Percentiles rank a stretch among this genome's conserved stretches.
Conservation (phyloP, 1,140 invertebrate genomes). For the Archegozetes longisetosus region DNA sequence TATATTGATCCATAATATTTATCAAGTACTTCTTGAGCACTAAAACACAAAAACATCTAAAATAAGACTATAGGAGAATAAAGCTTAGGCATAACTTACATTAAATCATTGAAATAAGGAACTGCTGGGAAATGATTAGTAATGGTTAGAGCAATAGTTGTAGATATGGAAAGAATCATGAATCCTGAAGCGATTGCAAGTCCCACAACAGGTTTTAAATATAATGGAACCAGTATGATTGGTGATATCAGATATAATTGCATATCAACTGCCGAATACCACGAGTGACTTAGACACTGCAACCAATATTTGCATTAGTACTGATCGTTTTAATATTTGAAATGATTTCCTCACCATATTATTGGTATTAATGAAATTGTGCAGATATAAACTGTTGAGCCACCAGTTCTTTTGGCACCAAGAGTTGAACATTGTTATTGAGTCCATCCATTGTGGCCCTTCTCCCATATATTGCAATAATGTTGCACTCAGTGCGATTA, state of each 20-base stretch:
- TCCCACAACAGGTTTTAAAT: conserved; percentile 17
- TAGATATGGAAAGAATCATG: conserved; percentile 12
- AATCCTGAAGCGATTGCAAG: conserved; percentile 1
- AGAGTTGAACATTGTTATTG: conserved; percentile 21
- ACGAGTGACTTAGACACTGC: conserved; percentile 28
- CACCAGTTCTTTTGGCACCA: conserved; percentile 26
- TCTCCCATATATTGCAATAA: conserved; percentile 20
- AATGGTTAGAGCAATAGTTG: conserved; percentile 19
- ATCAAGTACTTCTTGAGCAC: conserved; percentile 20
- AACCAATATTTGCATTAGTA: conserved; percentile 11
- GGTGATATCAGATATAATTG: conserved; percentile 28
- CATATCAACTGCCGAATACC: conserved; percentile 29
- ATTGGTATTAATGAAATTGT: conserved; percentile 24
- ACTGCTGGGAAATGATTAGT: conserved; percentile 22
- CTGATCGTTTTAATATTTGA: conserved; percentile 2
- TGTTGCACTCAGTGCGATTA: conserved; percentile 21
- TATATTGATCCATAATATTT: conserved; percentile 76
- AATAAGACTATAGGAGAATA: background rate
- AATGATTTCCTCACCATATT: conserved; percentile 20
- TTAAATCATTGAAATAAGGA: conserved; percentile 21
- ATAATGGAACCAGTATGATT: conserved; percentile 24
- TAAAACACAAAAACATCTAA: conserved; percentile 4
- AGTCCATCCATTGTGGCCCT: conserved; percentile 22
- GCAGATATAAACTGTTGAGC: conserved; percentile 24
- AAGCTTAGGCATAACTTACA: conserved; percentile 17